These are phyloP conservation scores for Trachymyrmex septentrionalis DNA, from an alignment of 1,140 invertebrate genomes.

Conservation along the genomic window DNA sequence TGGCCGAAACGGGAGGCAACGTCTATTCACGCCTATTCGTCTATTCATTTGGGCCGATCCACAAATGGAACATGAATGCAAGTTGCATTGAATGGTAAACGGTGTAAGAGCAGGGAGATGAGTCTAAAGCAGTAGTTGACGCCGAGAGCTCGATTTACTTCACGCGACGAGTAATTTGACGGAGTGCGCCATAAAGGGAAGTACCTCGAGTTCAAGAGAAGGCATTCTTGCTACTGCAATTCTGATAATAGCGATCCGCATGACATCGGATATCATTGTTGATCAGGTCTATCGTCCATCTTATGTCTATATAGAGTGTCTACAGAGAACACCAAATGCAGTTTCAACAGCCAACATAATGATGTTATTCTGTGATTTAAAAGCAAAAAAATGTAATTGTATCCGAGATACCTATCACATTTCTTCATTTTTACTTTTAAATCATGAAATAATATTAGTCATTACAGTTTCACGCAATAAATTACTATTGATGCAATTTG, in stretches of 20 bases:
- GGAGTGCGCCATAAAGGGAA: conserved; percentile 54
- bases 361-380: neutral
- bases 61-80: conserved; percentile 49
- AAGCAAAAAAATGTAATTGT: neutral
- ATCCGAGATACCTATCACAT: no score
- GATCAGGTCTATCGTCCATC: conserved; percentile 34
- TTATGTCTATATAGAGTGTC: neutral
- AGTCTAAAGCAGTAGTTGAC: conserved; percentile 56
- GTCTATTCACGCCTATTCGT: conserved; percentile 42
- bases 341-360: neutral
- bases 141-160: conserved; percentile 57
- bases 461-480: neutral
- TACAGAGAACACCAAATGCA: neutral
- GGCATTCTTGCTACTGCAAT: conserved; percentile 30
- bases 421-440: neutral
- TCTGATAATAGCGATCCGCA: conserved; percentile 52
- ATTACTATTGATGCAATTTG: no score
- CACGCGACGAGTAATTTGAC: conserved; percentile 53
- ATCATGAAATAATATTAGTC: neutral
- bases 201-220: conserved; percentile 31
- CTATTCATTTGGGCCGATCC: conserved; percentile 6
- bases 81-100: conserved; percentile 53
- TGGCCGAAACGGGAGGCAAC: conserved; percentile 5
- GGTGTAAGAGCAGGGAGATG: conserved; percentile 31
- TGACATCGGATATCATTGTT: conserved; percentile 50